A percentile compares a stretch with the other conserved stretches of the same genome.
phyloP scores from a whole-genome alignment of 1,140 invertebrate genomes.

The Drosophila bocqueti region DNA sequence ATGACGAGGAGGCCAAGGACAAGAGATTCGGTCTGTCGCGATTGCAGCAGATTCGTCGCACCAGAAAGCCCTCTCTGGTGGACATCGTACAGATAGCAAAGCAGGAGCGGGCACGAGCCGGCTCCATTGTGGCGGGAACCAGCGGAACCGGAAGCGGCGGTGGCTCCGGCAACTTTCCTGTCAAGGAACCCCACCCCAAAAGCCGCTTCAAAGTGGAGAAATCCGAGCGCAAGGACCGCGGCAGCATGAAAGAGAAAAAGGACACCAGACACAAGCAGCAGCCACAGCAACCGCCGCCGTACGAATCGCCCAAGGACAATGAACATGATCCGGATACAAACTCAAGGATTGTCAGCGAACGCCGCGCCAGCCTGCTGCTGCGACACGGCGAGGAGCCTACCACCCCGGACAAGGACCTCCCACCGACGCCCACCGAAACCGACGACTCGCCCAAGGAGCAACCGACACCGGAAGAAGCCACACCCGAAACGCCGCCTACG shows the following conservation, averaged over 20 bases:
- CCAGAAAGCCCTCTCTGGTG: conserved; percentile 79
- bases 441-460: conserved; percentile 11
- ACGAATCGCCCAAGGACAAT: conserved; percentile 52
- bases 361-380: conserved; percentile 71
- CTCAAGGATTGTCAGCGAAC: conserved; percentile 76
- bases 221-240: conserved; percentile 56
- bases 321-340: conserved; percentile 81
- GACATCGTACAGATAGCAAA: conserved; percentile 84
- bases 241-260: conserved; percentile 58
- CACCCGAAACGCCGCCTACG: conserved; percentile 21
- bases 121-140: conserved; percentile 57
- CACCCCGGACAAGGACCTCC: conserved; percentile 19
- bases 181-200: conserved; percentile 69
- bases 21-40: conserved; percentile 71
- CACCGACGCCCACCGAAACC: conserved; percentile 20
- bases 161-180: conserved; percentile 48
- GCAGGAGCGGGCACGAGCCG: conserved; percentile 70
- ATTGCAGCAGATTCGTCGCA: conserved; percentile 77
- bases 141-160: conserved; percentile 11
- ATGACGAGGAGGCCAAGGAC: conserved; percentile 85
- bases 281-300: conserved; percentile 43
- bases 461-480: conserved; percentile 11
- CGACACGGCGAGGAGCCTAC: conserved; percentile 36
- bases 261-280: conserved; percentile 54
- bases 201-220: conserved; percentile 75